A percentile compares a stretch with the other conserved stretches of the same genome.
Conservation (phyloP, 2,797 vertebrate genomes). For the Crocidura indochinensis region DNA sequence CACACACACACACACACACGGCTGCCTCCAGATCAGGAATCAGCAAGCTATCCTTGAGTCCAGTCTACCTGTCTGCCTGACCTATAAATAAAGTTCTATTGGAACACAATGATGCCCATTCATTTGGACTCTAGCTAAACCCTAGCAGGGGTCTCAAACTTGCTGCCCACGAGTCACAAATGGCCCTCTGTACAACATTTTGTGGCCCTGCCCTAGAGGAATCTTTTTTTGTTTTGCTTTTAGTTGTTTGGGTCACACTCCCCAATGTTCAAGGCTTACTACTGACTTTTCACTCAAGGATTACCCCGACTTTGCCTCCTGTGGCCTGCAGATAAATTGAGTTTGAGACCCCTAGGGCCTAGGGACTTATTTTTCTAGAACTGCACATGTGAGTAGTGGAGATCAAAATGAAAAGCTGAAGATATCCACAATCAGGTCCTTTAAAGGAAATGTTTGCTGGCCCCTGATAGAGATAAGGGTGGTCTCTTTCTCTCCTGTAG, state of each 20-base stretch:
- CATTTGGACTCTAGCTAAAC: neutral
- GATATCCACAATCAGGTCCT: neutral
- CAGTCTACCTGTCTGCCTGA: neutral
- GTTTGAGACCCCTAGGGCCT: too few species aligned
- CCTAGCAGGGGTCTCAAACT: too few species aligned
- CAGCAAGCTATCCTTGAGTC: neutral
- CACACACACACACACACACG: neutral
- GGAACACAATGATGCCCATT: neutral
- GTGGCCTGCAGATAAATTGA: too few species aligned
- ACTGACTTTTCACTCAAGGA: too few species aligned
- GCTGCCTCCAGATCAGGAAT: neutral
- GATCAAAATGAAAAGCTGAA: neutral
- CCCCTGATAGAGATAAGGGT: neutral
- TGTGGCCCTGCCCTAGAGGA: too few species aligned
- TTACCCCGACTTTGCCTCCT: too few species aligned
- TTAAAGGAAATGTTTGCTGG: neutral
- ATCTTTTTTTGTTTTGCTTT: too few species aligned
- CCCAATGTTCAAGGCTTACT: too few species aligned
- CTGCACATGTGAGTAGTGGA: neutral
- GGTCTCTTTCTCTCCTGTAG: neutral
- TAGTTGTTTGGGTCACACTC: too few species aligned
- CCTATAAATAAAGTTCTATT: neutral
- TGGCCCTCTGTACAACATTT: too few species aligned
- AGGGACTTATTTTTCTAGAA: neutral
- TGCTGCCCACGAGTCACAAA: too few species aligned